Conservation (phyloP, 2,888 invertebrate genomes). For the Lepidochitona cinerea region DNA sequence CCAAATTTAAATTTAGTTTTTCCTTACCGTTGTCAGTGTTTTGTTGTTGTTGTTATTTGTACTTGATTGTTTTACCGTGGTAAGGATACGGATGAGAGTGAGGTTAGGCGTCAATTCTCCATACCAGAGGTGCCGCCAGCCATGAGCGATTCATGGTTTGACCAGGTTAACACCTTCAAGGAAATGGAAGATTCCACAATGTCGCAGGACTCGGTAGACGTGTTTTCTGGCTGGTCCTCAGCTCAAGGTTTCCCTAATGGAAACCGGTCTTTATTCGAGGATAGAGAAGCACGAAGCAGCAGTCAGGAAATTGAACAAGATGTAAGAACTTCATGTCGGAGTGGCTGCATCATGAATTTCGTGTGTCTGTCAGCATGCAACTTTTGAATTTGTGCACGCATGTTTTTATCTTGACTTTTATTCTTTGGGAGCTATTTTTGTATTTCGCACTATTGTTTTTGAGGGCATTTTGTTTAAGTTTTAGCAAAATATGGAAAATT, state of each 20-base stretch:
- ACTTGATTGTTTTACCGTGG: neutral
- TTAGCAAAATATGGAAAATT: no score
- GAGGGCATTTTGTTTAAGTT: no score
- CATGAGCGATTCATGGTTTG: constrained; percentile 35
- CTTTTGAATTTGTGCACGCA: no score
- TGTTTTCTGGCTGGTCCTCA: constrained; percentile 12
- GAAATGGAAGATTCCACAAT: constrained; percentile 41
- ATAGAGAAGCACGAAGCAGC: constrained; percentile 18
- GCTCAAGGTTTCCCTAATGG: constrained; percentile 24
- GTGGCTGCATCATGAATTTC: neutral
- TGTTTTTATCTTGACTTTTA: no score
- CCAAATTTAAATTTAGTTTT: no score
- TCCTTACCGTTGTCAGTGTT: neutral
- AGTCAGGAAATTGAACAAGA: constrained; percentile 17
- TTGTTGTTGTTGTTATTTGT: neutral
- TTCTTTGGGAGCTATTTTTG: no score
- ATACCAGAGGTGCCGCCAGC: constrained; percentile 44
- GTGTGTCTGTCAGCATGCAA: no score
- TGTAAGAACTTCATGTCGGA: constrained; percentile 6
- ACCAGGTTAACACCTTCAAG: constrained; percentile 37
- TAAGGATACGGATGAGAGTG: neutral
- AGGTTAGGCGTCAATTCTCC: neutral
- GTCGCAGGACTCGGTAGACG: constrained; percentile 29
- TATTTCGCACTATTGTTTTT: no score
- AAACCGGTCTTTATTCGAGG: constrained; percentile 24